A percentile compares a stretch with the other conserved stretches of the same genome.
phyloP scores from a whole-genome alignment of 2,888 invertebrate species.

The Frankliniella fusca region DNA sequence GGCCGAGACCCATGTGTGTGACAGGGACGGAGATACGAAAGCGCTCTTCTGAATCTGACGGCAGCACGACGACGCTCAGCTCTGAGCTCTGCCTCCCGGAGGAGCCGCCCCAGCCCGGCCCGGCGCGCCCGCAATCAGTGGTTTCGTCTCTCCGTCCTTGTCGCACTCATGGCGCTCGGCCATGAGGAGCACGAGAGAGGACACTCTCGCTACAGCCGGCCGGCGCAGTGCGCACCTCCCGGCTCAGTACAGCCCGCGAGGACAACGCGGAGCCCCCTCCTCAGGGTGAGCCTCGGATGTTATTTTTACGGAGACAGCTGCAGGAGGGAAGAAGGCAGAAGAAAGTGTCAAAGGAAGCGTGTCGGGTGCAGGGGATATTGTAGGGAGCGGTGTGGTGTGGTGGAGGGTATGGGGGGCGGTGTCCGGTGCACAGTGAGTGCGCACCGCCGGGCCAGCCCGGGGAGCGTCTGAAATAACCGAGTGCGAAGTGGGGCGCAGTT shows the following conservation, averaged over 20 bases:
- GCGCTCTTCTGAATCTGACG: too few relatives aligned
- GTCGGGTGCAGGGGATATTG: not conserved
- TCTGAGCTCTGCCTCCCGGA: not conserved
- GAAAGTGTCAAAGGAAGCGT: slow-evolving; percentile 22
- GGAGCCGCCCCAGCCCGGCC: too few relatives aligned
- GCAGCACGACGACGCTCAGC: too few relatives aligned
- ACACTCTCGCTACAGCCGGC: too few relatives aligned
- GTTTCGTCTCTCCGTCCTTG: too few relatives aligned
- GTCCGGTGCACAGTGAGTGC: not conserved
- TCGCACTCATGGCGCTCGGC: too few relatives aligned
- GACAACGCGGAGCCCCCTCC: not conserved
- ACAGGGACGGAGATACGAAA: too few relatives aligned
- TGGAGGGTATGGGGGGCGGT: not conserved
- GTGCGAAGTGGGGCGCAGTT: not conserved
- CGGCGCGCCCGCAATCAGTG: too few relatives aligned
- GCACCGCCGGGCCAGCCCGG: not conserved
- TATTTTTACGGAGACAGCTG: slow-evolving; percentile 6
- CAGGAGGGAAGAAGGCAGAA: not conserved
- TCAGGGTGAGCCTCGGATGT: not conserved
- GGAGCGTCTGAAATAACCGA: slow-evolving; percentile 13
- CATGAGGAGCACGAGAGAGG: too few relatives aligned
- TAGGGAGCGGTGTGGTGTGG: not conserved
- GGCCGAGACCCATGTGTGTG: too few relatives aligned
- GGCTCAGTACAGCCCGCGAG: too few relatives aligned
- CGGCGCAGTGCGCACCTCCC: too few relatives aligned